Percentiles rank a stretch among this genome's conserved stretches.
Conservation (phyloP, 2,888 invertebrate genomes). For the Lypha dubia region DNA sequence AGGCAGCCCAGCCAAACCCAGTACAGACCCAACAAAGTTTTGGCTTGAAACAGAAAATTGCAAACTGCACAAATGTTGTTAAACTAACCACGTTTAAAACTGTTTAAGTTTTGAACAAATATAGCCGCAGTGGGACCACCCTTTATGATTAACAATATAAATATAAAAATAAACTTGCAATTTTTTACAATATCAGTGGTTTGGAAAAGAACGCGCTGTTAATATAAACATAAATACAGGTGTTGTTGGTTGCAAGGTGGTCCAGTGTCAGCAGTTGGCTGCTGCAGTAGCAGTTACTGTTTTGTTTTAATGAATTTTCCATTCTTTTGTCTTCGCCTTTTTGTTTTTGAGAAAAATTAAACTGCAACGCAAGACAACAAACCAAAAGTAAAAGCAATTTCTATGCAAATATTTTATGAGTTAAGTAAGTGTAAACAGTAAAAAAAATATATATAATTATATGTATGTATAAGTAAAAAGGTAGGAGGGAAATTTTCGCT, state of each 20-base stretch:
- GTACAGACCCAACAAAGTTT: conserved; percentile 21
- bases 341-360: neutral
- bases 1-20: conserved; percentile 14
- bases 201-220: neutral
- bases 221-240: conserved; percentile 67
- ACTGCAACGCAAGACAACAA: neutral
- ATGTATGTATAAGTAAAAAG: no score
- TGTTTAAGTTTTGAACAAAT: conserved; percentile 57
- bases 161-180: conserved; percentile 30
- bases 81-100: conserved; percentile 61
- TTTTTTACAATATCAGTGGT: conserved; percentile 9
- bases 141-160: conserved; percentile 60
- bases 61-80: conserved; percentile 40
- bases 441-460: no score
- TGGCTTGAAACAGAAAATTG: neutral
- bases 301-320: conserved; percentile 2
- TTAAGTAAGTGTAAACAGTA: conserved; percentile 77
- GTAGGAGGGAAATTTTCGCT: neutral
- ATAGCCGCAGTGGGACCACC: conserved; percentile 57
- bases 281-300: neutral
- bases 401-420: conserved; percentile 76
- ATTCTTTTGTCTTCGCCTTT: neutral
- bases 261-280: conserved; percentile 32
- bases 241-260: conserved; percentile 51
- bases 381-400: conserved; percentile 57